A percentile compares a stretch with the other conserved stretches of the same genome.
Evolutionary conservation across 2,888 invertebrate genomes (phyloP).

Genomic region (Harpalus rubripes): DNA sequence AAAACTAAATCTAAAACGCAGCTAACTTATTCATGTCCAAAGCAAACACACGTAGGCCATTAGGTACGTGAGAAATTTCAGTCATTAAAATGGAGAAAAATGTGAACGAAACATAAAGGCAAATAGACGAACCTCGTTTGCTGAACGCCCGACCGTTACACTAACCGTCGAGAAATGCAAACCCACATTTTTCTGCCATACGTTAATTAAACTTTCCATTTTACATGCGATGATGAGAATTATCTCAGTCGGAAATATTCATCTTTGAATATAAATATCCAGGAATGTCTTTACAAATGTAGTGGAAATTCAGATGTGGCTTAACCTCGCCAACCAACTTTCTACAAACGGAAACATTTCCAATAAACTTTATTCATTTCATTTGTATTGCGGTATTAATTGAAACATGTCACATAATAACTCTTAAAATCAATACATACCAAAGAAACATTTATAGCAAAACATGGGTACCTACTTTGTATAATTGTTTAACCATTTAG

Average conservation of each 20-base stretch:
- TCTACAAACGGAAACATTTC: neutral
- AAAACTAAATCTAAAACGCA: constrained; percentile 52
- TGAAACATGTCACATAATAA: neutral
- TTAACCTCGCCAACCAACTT: neutral
- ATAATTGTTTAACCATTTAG: too few relatives aligned
- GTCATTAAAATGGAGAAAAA: constrained; percentile 53
- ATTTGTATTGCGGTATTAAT: neutral
- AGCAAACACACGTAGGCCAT: constrained; percentile 48
- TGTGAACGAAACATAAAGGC: constrained; percentile 54
- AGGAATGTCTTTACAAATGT: neutral
- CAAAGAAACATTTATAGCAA: too few relatives aligned
- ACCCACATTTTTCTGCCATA: constrained; percentile 29
- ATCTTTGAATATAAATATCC: neutral
- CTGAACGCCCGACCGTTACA: constrained; percentile 19
- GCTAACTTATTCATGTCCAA: constrained; percentile 51
- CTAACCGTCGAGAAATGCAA: constrained; percentile 26
- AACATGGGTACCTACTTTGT: too few relatives aligned
- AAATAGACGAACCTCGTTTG: constrained; percentile 47
- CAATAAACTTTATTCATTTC: neutral
- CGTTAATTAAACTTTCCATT: constrained; percentile 33
- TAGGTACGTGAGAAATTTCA: constrained; percentile 52
- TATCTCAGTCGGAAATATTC: constrained; percentile 7
- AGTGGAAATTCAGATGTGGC: neutral
- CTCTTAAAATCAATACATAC: too few relatives aligned
- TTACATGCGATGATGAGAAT: constrained; percentile 17